Conservation (phyloP, 2,888 invertebrate species). For the Schizaphis graminum region DNA sequence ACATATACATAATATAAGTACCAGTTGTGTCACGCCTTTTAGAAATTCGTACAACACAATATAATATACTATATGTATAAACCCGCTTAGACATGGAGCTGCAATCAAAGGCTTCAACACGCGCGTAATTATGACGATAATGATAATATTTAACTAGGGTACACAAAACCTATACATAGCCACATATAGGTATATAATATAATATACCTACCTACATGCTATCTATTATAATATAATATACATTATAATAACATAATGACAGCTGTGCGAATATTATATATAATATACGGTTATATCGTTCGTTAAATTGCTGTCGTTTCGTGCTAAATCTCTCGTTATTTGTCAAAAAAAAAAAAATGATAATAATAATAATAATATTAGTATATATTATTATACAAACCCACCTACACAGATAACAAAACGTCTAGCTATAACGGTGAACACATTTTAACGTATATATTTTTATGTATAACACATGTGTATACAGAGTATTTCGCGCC, state of each 20-base stretch:
- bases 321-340: conserved; percentile 11
- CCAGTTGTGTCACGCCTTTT: not conserved
- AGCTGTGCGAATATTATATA: conserved; percentile 11
- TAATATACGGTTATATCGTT: not conserved
- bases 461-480: not conserved
- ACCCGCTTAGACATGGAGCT: too few relatives aligned
- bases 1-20: not conserved
- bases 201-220: not conserved
- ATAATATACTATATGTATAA: not conserved
- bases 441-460: not conserved
- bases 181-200: not conserved
- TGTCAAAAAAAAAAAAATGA: not conserved
- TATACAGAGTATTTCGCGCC: not conserved
- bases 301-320: conserved; percentile 16
- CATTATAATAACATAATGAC: not conserved
- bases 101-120: not conserved
- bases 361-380: not conserved
- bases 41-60: not conserved
- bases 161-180: not conserved
- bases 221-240: not conserved
- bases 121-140: not conserved
- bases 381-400: not conserved
- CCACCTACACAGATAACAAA: not conserved
- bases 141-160: not conserved
- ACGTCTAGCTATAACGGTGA: not conserved